Conservation (phyloP, 2,888 invertebrate species). For the Pteria penguin region DNA sequence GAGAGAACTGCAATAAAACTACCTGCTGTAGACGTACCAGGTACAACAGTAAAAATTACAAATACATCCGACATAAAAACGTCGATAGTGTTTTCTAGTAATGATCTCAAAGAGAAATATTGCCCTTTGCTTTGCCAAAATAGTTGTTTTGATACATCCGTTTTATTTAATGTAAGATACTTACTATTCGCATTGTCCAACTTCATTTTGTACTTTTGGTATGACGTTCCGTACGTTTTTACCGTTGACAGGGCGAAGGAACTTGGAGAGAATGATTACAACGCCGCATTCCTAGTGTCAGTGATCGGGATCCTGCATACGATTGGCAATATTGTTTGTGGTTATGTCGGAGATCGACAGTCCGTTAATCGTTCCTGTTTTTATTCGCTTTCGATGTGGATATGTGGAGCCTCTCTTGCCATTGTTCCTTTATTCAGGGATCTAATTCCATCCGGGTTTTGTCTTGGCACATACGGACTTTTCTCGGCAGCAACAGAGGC, state of each 20-base stretch:
- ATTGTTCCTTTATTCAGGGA: slow-evolving; percentile 60
- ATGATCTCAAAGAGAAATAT: too few species aligned
- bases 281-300: slow-evolving; percentile 87
- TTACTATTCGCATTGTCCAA: slow-evolving; percentile 83
- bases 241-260: slow-evolving; percentile 88
- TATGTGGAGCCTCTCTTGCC: slow-evolving; percentile 78
- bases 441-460: slow-evolving; percentile 54
- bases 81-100: not conserved
- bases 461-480: slow-evolving; percentile 85
- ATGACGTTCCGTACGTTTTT: slow-evolving; percentile 95
- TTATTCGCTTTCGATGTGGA: slow-evolving; percentile 87
- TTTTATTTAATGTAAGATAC: slow-evolving; percentile 49
- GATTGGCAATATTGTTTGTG: slow-evolving; percentile 86
- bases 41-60: too few species aligned
- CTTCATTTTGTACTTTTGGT: slow-evolving; percentile 92
- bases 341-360: slow-evolving; percentile 92
- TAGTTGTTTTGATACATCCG: slow-evolving; percentile 22
- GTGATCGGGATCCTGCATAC: slow-evolving; percentile 89
- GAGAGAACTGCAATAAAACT: not conserved
- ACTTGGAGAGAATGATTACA: slow-evolving; percentile 80
- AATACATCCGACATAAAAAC: too few species aligned
- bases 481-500: slow-evolving; percentile 95
- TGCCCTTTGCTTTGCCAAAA: not conserved
- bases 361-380: slow-evolving; percentile 89
- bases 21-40: not conserved